Evolutionary conservation across 2,113 vertebrate genomes (phyloP), one percentile per base, ranked within the genome.

Genomic region (Neotoma lepida): DNA sequence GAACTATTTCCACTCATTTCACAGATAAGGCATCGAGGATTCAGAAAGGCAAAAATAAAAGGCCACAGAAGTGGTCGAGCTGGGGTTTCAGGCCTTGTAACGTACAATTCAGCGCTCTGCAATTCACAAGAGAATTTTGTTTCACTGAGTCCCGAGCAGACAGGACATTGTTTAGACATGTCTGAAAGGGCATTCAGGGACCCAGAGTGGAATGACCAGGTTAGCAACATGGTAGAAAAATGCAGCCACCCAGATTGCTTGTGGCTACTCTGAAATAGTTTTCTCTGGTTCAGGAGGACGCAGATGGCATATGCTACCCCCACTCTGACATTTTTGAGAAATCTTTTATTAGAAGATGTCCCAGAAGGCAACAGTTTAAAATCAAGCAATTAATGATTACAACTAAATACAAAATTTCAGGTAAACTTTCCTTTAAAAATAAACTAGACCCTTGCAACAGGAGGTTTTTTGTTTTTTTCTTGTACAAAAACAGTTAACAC

Each of bases 401-500:
- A 97, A 96, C 91, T 95, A 96, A 97, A 96, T 95, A 96, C 91
- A 96, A 97, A 96, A 96, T 90, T 96, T 88, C 91, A 96, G 90
- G 90, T 93, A 93, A 96, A 96, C 82, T 68, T 96, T 85, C 77
- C 94, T 96, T 96, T 96, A 81, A 95, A 97, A 97, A 97, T 97
- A 97, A 97, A 96, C 88, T 92, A 90, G 93, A 97, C 86, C 95
- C 93, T 96, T 96, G 90, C 95, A 96, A 96, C 77, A 91, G 84
- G 86, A 94, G 73, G 95, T 85, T 88, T 93, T 76, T 89, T 63
- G 56, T 84, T 86, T 51, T 88, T 90, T 93, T 58, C 96, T 96
- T 91, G 74, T 97, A 97, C 96, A 98, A 98, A 97, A 97, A 97
- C 96, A 96, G 98, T 98, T 96, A 98, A 86, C 97, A 97, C 98